Evolutionary conservation across 1,140 invertebrate species (phyloP).

Genomic region (Stenopsyche tienmushanensis): DNA sequence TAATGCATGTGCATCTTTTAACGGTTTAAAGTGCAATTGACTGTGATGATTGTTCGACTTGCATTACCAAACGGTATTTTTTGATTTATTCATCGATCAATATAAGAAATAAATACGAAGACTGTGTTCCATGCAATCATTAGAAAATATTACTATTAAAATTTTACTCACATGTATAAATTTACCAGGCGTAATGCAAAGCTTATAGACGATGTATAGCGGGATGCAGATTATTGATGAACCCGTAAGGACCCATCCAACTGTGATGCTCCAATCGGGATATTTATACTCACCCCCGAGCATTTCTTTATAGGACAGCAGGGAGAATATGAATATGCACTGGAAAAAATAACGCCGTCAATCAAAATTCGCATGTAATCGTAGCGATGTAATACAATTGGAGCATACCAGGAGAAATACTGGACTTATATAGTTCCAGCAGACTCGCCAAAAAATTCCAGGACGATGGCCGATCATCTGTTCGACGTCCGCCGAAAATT

Average conservation of each 20-base stretch:
- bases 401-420: slow-evolving; percentile 68
- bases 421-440: slow-evolving; percentile 90
- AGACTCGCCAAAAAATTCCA: slow-evolving; percentile 87
- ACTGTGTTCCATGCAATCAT: not conserved
- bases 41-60: not conserved
- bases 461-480: slow-evolving; percentile 89
- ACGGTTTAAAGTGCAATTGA: slow-evolving; percentile 6
- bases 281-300: slow-evolving; percentile 86
- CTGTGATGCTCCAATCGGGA: slow-evolving; percentile 83
- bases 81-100: not conserved
- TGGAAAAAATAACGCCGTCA: slow-evolving; percentile 45
- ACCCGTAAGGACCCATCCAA: slow-evolving; percentile 88
- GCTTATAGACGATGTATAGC: slow-evolving; percentile 80
- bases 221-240: slow-evolving; percentile 94
- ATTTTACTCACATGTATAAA: slow-evolving; percentile 61
- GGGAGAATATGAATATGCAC: slow-evolving; percentile 90
- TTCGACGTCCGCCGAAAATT: slow-evolving; percentile 85
- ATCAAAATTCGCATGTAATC: slow-evolving; percentile 1
- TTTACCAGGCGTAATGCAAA: slow-evolving; percentile 72
- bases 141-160: not conserved
- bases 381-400: not conserved
- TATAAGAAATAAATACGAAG: not conserved
- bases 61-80: not conserved
- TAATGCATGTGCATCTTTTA: slow-evolving; percentile 2
- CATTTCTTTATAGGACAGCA: slow-evolving; percentile 84